phyloP scores from a whole-genome alignment of 2,888 invertebrate genomes.

The Rotaria magnacalcarata region DNA sequence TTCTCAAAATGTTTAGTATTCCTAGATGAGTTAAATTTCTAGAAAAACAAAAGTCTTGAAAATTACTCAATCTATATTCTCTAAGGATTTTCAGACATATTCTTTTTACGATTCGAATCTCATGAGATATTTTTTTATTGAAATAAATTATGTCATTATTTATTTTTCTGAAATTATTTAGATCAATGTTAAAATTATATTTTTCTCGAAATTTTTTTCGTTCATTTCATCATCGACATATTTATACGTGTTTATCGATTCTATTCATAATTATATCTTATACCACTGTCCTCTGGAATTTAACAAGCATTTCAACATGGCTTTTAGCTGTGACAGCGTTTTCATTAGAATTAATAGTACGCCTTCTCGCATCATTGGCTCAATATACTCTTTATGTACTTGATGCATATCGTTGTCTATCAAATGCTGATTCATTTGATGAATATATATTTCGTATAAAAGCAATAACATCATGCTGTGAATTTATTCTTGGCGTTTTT shows the following conservation, averaged over 20 bases:
- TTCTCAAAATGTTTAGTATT: too few relatives aligned
- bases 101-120: too few relatives aligned
- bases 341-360: slow-evolving; percentile 83
- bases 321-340: slow-evolving; percentile 84
- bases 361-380: slow-evolving; percentile 78
- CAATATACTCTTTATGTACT: slow-evolving; percentile 81
- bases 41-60: too few relatives aligned
- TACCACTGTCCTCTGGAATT: slow-evolving; percentile 69
- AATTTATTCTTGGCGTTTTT: slow-evolving; percentile 87
- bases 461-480: slow-evolving; percentile 84
- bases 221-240: slow-evolving; percentile 1
- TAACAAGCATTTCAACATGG: slow-evolving; percentile 82
- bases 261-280: neutral
- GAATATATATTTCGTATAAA: slow-evolving; percentile 84
- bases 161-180: too few relatives aligned
- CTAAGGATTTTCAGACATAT: too few relatives aligned
- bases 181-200: neutral
- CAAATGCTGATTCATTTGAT: slow-evolving; percentile 70
- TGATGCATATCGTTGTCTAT: slow-evolving; percentile 67
- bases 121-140: too few relatives aligned
- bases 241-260: neutral
- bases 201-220: neutral
- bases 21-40: too few relatives aligned
- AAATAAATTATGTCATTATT: too few relatives aligned
- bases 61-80: too few relatives aligned